These are phyloP conservation scores for Nomada goodeniana DNA, from an alignment of 2,888 invertebrate genomes.

Conservation along the genomic window DNA sequence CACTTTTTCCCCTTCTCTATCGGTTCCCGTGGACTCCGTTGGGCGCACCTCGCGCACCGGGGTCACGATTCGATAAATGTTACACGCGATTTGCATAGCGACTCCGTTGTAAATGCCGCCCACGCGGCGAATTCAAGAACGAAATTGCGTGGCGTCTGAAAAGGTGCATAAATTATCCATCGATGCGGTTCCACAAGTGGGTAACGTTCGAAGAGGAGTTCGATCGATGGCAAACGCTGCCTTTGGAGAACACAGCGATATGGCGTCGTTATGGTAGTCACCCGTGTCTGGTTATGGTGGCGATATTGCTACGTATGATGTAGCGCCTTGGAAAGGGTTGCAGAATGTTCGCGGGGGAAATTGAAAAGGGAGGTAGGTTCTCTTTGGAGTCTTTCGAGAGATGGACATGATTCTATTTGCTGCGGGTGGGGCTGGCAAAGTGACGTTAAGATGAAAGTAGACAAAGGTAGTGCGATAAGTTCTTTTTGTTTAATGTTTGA, in stretches of 20 bases:
- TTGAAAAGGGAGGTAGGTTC: not conserved
- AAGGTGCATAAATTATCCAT: slow-evolving; percentile 56
- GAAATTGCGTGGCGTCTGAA: slow-evolving; percentile 41
- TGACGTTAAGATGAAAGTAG: slow-evolving; percentile 13
- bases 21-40: slow-evolving; percentile 17
- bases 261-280: not conserved
- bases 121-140: slow-evolving; percentile 47
- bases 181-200: slow-evolving; percentile 29
- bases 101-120: slow-evolving; percentile 42
- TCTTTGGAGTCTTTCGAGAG: not conserved
- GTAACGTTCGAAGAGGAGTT: not conserved
- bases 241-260: not conserved
- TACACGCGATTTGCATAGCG: slow-evolving; percentile 59
- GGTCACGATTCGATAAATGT: slow-evolving; percentile 64
- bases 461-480: not conserved
- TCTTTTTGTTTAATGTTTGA: not conserved
- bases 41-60: slow-evolving; percentile 47
- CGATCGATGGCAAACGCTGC: slow-evolving; percentile 11
- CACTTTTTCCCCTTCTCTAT: not conserved
- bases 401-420: not conserved
- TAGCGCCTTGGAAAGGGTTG: not conserved
- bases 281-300: slow-evolving; percentile 1
- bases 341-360: not conserved
- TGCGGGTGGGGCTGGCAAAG: not conserved
- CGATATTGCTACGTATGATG: slow-evolving; percentile 3